These are phyloP conservation scores for Phyllotis vaccarum DNA, from an alignment of 2,797 vertebrate species.

Conservation along the genomic window DNA sequence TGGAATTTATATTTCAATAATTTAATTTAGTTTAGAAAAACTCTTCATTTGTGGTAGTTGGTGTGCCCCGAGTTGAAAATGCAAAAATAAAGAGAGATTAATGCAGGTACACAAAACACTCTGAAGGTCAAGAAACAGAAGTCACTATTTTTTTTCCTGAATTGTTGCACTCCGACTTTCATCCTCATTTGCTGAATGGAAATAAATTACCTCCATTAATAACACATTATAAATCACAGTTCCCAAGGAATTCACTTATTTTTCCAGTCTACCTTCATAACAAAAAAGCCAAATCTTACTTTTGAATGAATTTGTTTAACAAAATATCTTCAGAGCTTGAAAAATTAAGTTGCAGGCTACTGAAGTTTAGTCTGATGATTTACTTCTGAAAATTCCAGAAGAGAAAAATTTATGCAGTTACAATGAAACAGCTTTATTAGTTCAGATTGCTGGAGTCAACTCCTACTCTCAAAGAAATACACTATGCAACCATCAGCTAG, in stretches of 20 bases:
- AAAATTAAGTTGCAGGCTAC: conserved; percentile 39
- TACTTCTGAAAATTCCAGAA: conserved; percentile 17
- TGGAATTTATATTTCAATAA: not conserved
- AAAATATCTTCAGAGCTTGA: conserved; percentile 42
- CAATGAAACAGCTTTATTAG: not conserved
- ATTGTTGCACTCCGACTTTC: conserved; percentile 63
- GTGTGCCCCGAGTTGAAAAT: conserved; percentile 46
- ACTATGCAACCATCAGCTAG: conserved; percentile 37
- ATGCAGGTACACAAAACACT: conserved; percentile 33
- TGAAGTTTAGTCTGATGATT: conserved; percentile 40
- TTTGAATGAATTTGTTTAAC: conserved; percentile 50
- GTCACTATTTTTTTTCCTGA: conserved; percentile 33
- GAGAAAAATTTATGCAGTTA: not conserved
- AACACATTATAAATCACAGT: conserved; percentile 64
- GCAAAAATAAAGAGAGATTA: conserved; percentile 45
- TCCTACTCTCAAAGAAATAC: conserved; percentile 67
- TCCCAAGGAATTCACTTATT: conserved; percentile 63
- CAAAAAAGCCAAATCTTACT: conserved; percentile 68
- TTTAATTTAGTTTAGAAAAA: conserved; percentile 44
- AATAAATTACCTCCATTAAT: conserved; percentile 67
- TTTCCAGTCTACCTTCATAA: conserved; percentile 50
- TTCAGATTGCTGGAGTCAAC: conserved; percentile 47
- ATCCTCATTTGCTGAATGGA: conserved; percentile 60
- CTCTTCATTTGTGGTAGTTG: not conserved
- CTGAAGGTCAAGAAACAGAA: conserved; percentile 53